Conservation (phyloP, 2,888 invertebrate genomes). For the Venusia cambrica region DNA sequence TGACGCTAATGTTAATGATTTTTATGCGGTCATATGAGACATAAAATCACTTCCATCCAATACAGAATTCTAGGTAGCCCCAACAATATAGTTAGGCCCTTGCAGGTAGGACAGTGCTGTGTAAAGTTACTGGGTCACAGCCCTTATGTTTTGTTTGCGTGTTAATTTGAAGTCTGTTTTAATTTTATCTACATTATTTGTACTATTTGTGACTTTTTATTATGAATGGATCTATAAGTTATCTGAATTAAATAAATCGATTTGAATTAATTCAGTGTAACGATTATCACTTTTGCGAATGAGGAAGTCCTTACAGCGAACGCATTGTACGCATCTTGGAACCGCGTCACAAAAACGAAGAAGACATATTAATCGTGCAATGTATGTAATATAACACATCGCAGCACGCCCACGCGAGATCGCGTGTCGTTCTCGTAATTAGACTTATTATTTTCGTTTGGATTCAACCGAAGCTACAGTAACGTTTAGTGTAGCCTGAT, state of each 20-base stretch:
- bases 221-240: no score
- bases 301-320: slow-evolving; percentile 9
- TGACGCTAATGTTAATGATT: no score
- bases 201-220: no score
- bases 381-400: slow-evolving; percentile 48
- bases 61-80: no score
- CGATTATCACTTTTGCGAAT: background rate
- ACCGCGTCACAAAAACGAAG: slow-evolving; percentile 40
- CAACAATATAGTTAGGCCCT: no score
- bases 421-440: slow-evolving; percentile 65
- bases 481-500: slow-evolving; percentile 25
- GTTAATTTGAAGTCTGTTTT: no score
- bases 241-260: background rate
- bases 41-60: no score
- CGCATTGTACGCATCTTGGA: slow-evolving; percentile 19
- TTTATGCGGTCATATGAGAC: no score
- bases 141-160: no score
- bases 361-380: slow-evolving; percentile 49
- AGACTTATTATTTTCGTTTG: slow-evolving; percentile 60
- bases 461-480: slow-evolving; percentile 36
- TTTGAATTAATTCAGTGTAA: background rate
- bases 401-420: slow-evolving; percentile 50
- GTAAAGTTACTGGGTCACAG: no score
- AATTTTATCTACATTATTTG: no score
- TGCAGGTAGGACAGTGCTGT: no score